Evolutionary conservation across 2,888 invertebrate genomes (phyloP), one percentile per base, ranked within the genome.

Genomic region (Brenthis hecate): DNA sequence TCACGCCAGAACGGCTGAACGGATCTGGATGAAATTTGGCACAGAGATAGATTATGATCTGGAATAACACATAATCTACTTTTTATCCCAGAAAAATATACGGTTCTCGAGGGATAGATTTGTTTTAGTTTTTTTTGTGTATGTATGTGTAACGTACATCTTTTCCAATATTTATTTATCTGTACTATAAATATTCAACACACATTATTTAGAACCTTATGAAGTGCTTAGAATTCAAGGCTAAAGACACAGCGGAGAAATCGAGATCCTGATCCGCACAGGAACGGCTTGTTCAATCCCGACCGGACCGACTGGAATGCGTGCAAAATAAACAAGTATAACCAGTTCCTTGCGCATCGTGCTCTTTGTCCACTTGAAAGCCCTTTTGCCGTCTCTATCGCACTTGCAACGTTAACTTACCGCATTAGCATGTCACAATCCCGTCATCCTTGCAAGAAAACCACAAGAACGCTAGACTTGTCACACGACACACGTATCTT

Each of bases 261-360:
- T 83, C 85, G 81, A 84, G 86, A 85, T 87, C 88, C 88, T 85
- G 85, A 83, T 81, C 82, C 81, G 82, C 73, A 72, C 76, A 74
- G 89, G 89, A 87, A 86, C 85, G 85, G 83, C 85, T 85, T 86
- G 85, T 86, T 85, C 85, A 82, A 84, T 88, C 89, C 86, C 84
- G 85, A 80, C 81, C 76, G 78, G 82, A 82, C 85, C 11, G 84
- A 75, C 85, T 82, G 90, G 92, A 92, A 92, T 92, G 91, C 85
- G 88, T 91, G 92, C 91, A 91, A 92, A 92, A 92, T 91, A 92
- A 92, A 92, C 92, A 85, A 88, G 91, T 85, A 73, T 78, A 81
- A 91, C 92, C 85, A 86, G 92, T 91, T 79, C 76, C 84, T 81
- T 83, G 87, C 85, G 82, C 86, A 85, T 84, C 85, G 83, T 81